These are phyloP conservation scores for Coturnix japonica DNA, from an alignment of 2,113 vertebrate genomes.

Conservation along the genomic window DNA sequence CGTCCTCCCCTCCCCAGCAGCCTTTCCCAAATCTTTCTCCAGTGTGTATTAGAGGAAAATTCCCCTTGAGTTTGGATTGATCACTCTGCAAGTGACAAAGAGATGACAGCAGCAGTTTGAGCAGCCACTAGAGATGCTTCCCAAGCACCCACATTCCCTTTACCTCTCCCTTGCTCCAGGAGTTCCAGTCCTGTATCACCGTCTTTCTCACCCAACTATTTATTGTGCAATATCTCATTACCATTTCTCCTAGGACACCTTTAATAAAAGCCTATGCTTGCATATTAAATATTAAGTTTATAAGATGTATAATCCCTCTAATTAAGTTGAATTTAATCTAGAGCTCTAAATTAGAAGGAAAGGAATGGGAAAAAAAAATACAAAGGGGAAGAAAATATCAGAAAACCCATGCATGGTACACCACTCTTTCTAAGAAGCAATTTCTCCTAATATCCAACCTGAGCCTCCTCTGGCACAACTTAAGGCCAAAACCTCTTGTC, in stretches of 20 bases:
- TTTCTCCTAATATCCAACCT: too few species aligned
- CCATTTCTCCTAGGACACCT: slow-evolving; percentile 69
- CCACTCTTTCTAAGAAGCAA: too few species aligned
- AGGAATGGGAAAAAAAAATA: not conserved
- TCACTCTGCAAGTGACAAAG: not conserved
- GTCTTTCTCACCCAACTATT: slow-evolving; percentile 44
- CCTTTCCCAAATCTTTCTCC: not conserved
- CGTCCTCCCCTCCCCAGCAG: not conserved
- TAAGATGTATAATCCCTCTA: slow-evolving; percentile 76
- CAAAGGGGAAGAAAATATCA: not conserved
- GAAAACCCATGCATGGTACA: not conserved
- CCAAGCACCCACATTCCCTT: not conserved
- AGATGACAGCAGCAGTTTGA: slow-evolving; percentile 23
- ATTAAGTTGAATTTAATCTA: slow-evolving; percentile 74
- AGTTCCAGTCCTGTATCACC: slow-evolving; percentile 44
- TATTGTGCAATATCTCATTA: slow-evolving; percentile 68
- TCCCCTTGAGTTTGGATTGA: not conserved
- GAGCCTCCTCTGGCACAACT: too few species aligned
- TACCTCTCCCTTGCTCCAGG: slow-evolving; percentile 11
- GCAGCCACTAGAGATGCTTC: slow-evolving; percentile 11
- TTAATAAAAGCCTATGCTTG: slow-evolving; percentile 74
- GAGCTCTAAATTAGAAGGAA: slow-evolving; percentile 61
- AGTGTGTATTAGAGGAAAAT: not conserved
- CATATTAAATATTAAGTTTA: slow-evolving; percentile 79
- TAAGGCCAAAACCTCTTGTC: too few species aligned